Percentiles rank a stretch among this genome's conserved stretches.
These are phyloP conservation scores for Aleiodes leptofemur DNA, from an alignment of 2,888 invertebrate genomes.

Conservation along the genomic window DNA sequence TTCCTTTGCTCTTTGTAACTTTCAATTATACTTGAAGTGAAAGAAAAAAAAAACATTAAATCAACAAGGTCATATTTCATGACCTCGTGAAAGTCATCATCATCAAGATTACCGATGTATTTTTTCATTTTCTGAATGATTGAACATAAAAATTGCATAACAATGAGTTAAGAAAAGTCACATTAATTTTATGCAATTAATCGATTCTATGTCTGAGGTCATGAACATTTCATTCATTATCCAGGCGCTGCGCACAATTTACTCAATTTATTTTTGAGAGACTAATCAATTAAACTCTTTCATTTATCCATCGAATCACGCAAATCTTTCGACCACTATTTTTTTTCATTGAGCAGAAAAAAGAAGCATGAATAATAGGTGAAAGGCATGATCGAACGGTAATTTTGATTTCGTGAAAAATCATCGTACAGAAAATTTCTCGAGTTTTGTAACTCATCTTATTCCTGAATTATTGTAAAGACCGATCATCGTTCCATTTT, in stretches of 20 bases:
- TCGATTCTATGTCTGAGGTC: constrained; percentile 12
- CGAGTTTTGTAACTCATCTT: constrained; percentile 8
- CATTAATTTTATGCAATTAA: constrained; percentile 21
- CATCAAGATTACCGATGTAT: neutral
- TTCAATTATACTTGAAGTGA: constrained; percentile 23
- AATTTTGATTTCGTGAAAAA: constrained; percentile 17
- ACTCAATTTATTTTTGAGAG: constrained; percentile 11
- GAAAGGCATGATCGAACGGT: constrained; percentile 20
- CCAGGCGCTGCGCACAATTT: constrained; percentile 3
- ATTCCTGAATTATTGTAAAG: neutral
- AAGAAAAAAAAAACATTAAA: constrained; percentile 8
- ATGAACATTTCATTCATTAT: constrained; percentile 14
- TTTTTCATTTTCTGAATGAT: constrained; percentile 15
- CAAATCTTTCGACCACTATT: no score
- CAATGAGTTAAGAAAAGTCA: constrained; percentile 24
- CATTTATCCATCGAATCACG: no score
- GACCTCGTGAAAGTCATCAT: constrained; percentile 37
- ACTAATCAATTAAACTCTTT: neutral
- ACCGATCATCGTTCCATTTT: no score
- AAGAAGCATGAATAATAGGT: constrained; percentile 20
- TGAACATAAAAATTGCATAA: constrained; percentile 24
- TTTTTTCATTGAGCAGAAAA: no score
- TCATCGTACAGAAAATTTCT: neutral
- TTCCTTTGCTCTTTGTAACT: constrained; percentile 13
- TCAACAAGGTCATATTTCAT: constrained; percentile 28